Conservation (phyloP, 2,888 invertebrate species). For the Cheilosia grossa region DNA sequence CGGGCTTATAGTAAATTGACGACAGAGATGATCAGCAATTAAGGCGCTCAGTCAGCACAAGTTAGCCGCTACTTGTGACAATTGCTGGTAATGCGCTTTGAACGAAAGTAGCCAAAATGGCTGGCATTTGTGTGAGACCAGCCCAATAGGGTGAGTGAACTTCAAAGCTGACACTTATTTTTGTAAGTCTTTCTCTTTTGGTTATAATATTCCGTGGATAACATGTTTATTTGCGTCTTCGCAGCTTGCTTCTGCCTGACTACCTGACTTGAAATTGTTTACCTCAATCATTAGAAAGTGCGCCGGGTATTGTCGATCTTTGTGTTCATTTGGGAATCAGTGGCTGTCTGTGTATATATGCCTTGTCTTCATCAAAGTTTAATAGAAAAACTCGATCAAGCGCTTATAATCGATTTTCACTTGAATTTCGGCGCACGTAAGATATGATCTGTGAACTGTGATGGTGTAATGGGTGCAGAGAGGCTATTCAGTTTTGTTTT, state of each 20-base stretch:
- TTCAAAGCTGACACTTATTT: conserved; percentile 6
- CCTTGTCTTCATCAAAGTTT: conserved; percentile 10
- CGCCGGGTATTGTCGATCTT: background rate
- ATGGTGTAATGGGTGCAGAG: conserved; percentile 15
- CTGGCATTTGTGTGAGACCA: conserved; percentile 17
- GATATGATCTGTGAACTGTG: conserved; percentile 22
- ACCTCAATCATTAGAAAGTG: conserved; percentile 53
- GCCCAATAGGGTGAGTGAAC: conserved; percentile 39
- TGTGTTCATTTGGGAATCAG: background rate
- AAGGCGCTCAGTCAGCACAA: background rate
- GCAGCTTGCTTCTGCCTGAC: conserved; percentile 4
- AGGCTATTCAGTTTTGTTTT: too few species aligned
- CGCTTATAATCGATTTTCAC: conserved; percentile 25
- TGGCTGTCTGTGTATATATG: background rate
- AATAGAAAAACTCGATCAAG: conserved; percentile 44
- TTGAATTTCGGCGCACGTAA: conserved; percentile 43
- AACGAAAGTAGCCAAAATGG: conserved; percentile 15
- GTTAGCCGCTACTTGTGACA: background rate
- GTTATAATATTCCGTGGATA: conserved; percentile 15
- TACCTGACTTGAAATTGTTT: conserved; percentile 55
- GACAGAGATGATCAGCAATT: conserved; percentile 26
- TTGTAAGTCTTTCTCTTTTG: conserved; percentile 32
- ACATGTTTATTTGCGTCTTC: conserved; percentile 26
- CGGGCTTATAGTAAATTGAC: conserved; percentile 29
- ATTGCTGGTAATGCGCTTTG: conserved; percentile 16